Conservation (phyloP, 2,113 vertebrate genomes). For the Podarcis raffonei region DNA sequence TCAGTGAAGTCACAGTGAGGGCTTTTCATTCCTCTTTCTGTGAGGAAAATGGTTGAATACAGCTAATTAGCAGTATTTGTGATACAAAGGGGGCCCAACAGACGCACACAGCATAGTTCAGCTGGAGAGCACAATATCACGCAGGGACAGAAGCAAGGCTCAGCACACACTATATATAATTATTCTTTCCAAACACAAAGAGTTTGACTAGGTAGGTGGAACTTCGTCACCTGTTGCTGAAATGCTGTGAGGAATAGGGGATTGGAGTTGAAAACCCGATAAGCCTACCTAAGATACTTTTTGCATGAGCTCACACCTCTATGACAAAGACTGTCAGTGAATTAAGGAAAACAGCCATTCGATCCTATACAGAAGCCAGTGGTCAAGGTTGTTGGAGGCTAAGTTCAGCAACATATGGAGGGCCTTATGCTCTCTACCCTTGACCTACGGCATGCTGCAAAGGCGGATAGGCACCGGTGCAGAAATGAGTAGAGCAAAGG, state of each 20-base stretch:
- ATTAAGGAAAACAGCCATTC: background rate
- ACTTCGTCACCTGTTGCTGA: background rate
- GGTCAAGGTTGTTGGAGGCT: background rate
- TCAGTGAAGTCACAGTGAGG: constrained; percentile 68
- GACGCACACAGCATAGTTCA: constrained; percentile 44
- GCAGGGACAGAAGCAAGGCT: constrained; percentile 28
- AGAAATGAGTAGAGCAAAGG: background rate
- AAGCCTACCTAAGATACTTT: background rate
- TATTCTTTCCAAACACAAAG: background rate
- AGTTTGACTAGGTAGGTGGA: background rate
- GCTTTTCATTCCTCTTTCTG: constrained; percentile 66
- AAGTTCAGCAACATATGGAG: background rate
- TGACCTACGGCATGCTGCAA: background rate
- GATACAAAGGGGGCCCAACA: constrained; percentile 45
- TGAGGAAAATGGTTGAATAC: constrained; percentile 64
- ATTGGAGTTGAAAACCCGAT: background rate
- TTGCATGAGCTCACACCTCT: background rate
- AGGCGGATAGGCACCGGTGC: background rate
- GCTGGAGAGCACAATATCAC: constrained; percentile 58
- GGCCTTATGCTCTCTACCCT: background rate
- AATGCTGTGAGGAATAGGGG: background rate
- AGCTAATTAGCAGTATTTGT: constrained; percentile 70
- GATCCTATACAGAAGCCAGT: background rate
- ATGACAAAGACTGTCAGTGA: background rate
- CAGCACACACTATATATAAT: constrained; percentile 15